These are phyloP conservation scores for Anabas testudineus DNA, from an alignment of 2,797 vertebrate genomes.

Conservation along the genomic window DNA sequence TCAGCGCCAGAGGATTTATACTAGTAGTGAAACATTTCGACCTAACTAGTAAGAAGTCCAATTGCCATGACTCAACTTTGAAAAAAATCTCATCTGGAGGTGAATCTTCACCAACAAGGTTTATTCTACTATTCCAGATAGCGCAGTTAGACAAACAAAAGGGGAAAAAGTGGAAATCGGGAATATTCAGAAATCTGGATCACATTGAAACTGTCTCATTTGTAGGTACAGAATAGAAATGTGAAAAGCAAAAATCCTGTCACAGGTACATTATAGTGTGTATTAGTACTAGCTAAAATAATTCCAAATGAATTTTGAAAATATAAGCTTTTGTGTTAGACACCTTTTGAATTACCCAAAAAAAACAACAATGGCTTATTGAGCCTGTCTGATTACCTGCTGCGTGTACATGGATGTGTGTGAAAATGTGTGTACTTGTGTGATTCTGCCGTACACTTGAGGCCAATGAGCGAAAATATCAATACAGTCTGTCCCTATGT, in stretches of 20 bases:
- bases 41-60: too few relatives aligned
- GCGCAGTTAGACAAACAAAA: too few relatives aligned
- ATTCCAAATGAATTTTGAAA: conserved; percentile 44
- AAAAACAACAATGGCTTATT: conserved; percentile 73
- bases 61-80: too few relatives aligned
- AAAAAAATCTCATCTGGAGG: too few relatives aligned
- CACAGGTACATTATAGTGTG: neutral
- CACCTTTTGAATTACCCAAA: conserved; percentile 69
- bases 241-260: conserved; percentile 20
- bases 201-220: neutral
- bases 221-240: conserved; percentile 2
- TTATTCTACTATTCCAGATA: too few relatives aligned
- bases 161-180: too few relatives aligned
- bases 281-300: conserved; percentile 32
- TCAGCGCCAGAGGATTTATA: neutral
- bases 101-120: too few relatives aligned
- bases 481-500: conserved; percentile 66
- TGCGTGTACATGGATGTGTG: conserved; percentile 25
- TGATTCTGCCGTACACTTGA: conserved; percentile 46
- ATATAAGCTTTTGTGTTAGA: conserved; percentile 31
- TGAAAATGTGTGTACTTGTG: conserved; percentile 36
- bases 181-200: neutral
- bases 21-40: neutral
- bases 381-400: conserved; percentile 64
- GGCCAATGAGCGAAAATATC: conserved; percentile 74